Evolutionary conservation across 2,797 vertebrate genomes (phyloP).

Genomic region (Cirrhinus mrigala): DNA sequence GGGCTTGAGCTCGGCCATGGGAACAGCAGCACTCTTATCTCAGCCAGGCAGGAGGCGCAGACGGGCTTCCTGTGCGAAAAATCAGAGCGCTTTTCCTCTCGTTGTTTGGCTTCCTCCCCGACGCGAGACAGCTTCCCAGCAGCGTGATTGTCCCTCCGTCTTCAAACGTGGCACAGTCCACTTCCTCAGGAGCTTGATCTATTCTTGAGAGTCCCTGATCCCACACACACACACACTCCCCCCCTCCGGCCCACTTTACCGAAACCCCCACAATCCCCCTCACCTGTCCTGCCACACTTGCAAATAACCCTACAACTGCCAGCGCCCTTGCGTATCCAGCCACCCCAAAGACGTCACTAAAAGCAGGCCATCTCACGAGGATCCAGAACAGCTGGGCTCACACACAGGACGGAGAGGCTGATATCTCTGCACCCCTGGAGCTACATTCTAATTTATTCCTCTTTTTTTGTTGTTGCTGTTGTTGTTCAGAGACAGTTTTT

Average conservation of each 20-base stretch:
- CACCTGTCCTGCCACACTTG: conserved; percentile 37
- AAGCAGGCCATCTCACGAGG: conserved; percentile 55
- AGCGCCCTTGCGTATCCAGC: conserved; percentile 51
- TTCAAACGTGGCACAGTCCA: conserved; percentile 99
- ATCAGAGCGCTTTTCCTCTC: conserved; percentile 99
- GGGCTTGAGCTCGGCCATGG: conserved; percentile 92
- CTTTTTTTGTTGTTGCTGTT: conserved; percentile 8
- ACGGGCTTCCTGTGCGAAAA: conserved; percentile 98
- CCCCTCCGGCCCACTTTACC: conserved; percentile 67
- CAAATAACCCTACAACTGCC: conserved; percentile 62
- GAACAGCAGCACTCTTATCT: conserved; percentile 97
- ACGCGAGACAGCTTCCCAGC: conserved; percentile 98
- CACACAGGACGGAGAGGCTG: conserved; percentile 40
- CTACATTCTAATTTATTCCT: conserved; percentile 57
- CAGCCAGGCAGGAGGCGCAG: conserved; percentile 94
- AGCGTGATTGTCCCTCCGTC: conserved; percentile 99
- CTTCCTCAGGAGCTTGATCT: conserved; percentile 99
- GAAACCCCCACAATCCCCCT: conserved; percentile 60
- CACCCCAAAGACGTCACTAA: conserved; percentile 67
- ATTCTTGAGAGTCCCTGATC: conserved; percentile 89
- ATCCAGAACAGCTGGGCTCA: conserved; percentile 51
- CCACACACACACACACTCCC: conserved; percentile 65
- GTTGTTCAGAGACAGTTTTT: conserved; percentile 33
- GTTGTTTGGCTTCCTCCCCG: conserved; percentile 99
- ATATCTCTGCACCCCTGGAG: conserved; percentile 51